A percentile compares a stretch with the other conserved stretches of the same genome.
phyloP scores from a whole-genome alignment of 2,888 invertebrate genomes.

The Mayetiola destructor region DNA sequence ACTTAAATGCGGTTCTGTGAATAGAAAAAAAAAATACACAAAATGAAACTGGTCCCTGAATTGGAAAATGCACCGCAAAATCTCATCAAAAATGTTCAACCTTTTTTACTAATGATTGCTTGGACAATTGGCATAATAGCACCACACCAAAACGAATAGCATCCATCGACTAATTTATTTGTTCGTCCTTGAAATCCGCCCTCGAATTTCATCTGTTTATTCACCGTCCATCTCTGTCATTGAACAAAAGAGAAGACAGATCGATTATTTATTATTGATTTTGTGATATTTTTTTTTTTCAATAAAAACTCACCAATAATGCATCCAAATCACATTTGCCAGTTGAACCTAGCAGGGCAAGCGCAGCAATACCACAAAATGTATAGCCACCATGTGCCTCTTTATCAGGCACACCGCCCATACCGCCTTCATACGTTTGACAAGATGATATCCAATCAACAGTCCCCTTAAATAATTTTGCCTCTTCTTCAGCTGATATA shows the following conservation, averaged over 20 bases:
- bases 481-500: constrained; percentile 55
- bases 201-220: constrained; percentile 84
- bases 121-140: constrained; percentile 81
- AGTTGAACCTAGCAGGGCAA: constrained; percentile 66
- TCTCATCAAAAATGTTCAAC: constrained; percentile 19
- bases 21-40: neutral
- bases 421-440: constrained; percentile 98
- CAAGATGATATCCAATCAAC: constrained; percentile 89
- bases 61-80: neutral
- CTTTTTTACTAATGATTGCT: constrained; percentile 46
- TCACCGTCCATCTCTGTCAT: constrained; percentile 67
- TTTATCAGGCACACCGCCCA: constrained; percentile 83
- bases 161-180: constrained; percentile 96
- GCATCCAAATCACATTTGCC: constrained; percentile 60
- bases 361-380: constrained; percentile 86
- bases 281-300: neutral
- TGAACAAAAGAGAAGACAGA: neutral
- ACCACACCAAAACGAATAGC: constrained; percentile 99
- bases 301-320: constrained; percentile 41
- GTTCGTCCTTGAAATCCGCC: constrained; percentile 97
- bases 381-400: constrained; percentile 99
- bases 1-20: constrained; percentile 13
- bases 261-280: constrained; percentile 6
- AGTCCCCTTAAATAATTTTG: constrained; percentile 66
- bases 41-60: neutral